These are phyloP conservation scores for Sitta europaea DNA, from an alignment of 2,113 vertebrate species.

Conservation along the genomic window DNA sequence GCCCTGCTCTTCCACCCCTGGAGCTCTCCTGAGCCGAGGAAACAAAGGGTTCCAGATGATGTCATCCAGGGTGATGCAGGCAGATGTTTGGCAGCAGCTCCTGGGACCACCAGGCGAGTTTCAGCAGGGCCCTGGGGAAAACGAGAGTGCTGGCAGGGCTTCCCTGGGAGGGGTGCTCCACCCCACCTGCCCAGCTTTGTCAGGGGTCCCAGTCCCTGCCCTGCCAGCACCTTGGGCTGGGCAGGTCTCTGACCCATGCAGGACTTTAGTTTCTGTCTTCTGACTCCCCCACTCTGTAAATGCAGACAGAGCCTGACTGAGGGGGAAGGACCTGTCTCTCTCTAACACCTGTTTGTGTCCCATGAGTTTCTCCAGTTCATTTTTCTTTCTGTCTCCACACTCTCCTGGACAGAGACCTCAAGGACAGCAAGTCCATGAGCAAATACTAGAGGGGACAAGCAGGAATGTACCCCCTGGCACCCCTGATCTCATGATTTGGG, in stretches of 20 bases:
- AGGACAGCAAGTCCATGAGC: neutral
- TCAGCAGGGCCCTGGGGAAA: neutral
- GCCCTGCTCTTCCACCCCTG: neutral
- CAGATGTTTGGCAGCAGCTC: slow-evolving; percentile 26
- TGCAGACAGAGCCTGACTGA: neutral
- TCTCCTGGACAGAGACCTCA: neutral
- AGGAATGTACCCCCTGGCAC: too few relatives aligned
- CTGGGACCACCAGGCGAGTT: neutral
- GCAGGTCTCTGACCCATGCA: neutral
- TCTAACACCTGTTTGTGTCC: neutral
- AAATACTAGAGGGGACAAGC: neutral
- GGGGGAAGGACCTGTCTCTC: neutral
- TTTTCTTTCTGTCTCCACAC: neutral
- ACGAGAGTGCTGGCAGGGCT: neutral
- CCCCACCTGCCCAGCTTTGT: neutral
- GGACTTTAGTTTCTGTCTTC: neutral
- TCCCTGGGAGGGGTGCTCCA: neutral
- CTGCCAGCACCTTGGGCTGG: neutral
- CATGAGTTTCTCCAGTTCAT: neutral
- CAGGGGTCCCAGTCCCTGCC: neutral
- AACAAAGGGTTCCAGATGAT: neutral
- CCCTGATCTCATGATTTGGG: neutral
- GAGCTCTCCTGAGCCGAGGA: neutral
- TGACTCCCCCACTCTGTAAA: neutral
- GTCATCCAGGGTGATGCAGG: slow-evolving; percentile 15